Conservation (phyloP, 2,888 invertebrate species). For the Timema podura region DNA sequence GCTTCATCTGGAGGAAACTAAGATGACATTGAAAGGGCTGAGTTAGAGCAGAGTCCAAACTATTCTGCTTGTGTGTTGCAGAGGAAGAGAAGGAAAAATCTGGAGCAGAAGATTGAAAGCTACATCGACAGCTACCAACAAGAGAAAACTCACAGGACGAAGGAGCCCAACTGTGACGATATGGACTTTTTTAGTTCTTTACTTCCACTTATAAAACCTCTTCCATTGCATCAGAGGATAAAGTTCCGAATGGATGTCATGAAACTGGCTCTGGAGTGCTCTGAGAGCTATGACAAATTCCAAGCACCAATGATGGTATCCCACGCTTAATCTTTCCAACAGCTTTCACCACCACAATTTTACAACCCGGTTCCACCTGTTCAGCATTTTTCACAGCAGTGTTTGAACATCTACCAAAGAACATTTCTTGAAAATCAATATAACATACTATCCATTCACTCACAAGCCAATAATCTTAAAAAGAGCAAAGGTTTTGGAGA, state of each 20-base stretch:
- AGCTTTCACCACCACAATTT: not conserved
- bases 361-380: not conserved
- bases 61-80: too few relatives aligned
- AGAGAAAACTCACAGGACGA: too few relatives aligned
- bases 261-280: not conserved
- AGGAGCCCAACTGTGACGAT: not conserved
- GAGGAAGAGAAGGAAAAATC: too few relatives aligned
- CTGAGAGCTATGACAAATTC: not conserved
- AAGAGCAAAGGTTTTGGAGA: not conserved
- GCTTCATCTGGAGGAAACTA: too few relatives aligned
- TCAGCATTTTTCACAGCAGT: not conserved
- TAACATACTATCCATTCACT: not conserved
- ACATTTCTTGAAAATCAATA: not conserved
- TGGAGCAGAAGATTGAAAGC: too few relatives aligned
- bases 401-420: not conserved
- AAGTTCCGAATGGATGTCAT: constrained; percentile 13
- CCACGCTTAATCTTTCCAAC: not conserved
- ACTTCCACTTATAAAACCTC: not conserved
- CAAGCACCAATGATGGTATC: not conserved
- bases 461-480: not conserved
- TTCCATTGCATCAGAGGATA: not conserved
- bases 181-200: not conserved
- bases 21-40: too few relatives aligned
- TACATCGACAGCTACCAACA: too few relatives aligned
- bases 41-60: too few relatives aligned